phyloP scores from a whole-genome alignment of 2,888 invertebrate genomes.

The Geophilus truncorum region DNA sequence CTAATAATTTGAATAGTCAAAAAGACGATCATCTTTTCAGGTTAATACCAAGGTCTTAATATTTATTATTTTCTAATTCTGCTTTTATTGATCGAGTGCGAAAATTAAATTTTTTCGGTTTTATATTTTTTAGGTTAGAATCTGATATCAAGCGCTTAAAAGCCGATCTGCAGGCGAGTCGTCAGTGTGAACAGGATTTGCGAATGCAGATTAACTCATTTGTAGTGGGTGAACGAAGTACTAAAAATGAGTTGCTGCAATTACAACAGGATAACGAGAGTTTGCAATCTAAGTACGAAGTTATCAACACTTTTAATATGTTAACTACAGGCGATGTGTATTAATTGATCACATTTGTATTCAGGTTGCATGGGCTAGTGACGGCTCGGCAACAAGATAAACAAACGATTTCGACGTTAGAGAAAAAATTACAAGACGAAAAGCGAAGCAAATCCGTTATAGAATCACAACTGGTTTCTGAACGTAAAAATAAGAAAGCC shows the following conservation, averaged over 20 bases:
- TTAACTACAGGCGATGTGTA: background rate
- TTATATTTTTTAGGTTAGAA: slow-evolving; percentile 65
- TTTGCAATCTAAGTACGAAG: slow-evolving; percentile 74
- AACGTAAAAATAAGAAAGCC: slow-evolving; percentile 65
- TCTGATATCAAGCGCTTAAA: slow-evolving; percentile 65
- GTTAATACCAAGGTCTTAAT: slow-evolving; percentile 40
- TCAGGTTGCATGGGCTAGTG: slow-evolving; percentile 66
- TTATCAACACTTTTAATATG: background rate
- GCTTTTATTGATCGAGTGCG: background rate
- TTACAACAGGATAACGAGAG: slow-evolving; percentile 83
- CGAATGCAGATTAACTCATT: slow-evolving; percentile 59
- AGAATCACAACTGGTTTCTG: slow-evolving; percentile 67
- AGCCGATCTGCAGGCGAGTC: slow-evolving; percentile 66
- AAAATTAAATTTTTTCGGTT: slow-evolving; percentile 41
- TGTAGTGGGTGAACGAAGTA: slow-evolving; percentile 62
- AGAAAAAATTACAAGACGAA: slow-evolving; percentile 80
- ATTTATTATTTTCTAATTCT: background rate
- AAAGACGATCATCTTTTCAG: slow-evolving; percentile 54
- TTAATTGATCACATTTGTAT: slow-evolving; percentile 3
- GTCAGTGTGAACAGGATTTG: slow-evolving; percentile 66
- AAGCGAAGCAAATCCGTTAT: slow-evolving; percentile 66
- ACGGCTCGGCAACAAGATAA: slow-evolving; percentile 71
- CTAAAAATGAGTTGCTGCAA: slow-evolving; percentile 65
- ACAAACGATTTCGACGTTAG: slow-evolving; percentile 65
- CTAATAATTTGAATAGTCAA: slow-evolving; percentile 43